Evolutionary conservation across 2,113 vertebrate genomes (phyloP).

Genomic region (Bujurquina vittata): DNA sequence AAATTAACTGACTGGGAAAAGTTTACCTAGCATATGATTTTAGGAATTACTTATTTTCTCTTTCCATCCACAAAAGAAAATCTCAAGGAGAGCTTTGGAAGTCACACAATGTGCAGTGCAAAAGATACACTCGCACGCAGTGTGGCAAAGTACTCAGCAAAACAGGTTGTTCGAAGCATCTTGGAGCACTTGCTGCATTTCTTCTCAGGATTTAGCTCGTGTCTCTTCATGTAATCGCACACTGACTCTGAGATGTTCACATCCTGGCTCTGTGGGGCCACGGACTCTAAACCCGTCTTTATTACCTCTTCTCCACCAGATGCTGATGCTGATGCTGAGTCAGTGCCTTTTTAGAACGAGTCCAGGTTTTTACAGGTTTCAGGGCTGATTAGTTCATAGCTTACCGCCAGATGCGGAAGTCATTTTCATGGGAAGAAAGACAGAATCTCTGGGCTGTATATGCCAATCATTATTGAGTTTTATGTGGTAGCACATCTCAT

Average conservation of each 20-base stretch:
- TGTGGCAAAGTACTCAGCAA: neutral
- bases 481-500: neutral
- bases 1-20: neutral
- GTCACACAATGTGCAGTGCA: neutral
- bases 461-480: neutral
- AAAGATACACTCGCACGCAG: neutral
- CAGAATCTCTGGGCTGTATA: neutral
- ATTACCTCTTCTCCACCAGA: neutral
- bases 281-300: neutral
- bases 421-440: neutral
- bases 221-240: neutral
- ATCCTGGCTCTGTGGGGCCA: neutral
- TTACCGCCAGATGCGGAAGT: neutral
- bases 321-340: neutral
- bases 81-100: neutral
- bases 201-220: neutral
- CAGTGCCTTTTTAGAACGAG: neutral
- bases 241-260: neutral
- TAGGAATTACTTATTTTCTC: neutral
- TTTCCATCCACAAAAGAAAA: neutral
- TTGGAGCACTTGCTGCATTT: neutral
- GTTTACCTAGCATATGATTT: neutral
- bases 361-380: neutral
- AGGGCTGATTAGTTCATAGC: neutral
- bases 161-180: neutral